Evolutionary conservation across 2,888 invertebrate genomes (phyloP), one percentile per base, ranked within the genome.

Genomic region (Drosophila neotestacea): DNA sequence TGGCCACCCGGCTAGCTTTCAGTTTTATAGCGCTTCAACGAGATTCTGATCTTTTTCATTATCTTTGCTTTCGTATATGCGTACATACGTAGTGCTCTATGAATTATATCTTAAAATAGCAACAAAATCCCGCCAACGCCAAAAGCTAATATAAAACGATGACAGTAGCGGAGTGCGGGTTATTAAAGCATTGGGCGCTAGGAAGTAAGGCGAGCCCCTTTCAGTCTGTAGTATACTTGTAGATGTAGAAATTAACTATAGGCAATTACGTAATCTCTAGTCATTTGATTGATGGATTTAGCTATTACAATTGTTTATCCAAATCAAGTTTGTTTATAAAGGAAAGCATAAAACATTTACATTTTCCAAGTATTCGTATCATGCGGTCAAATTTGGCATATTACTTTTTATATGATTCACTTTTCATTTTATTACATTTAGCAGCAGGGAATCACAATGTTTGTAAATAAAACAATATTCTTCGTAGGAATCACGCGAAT

Each of bases 21-120:
- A 46, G 55, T 85, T 88, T 84, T 84, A 84, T 84, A 81, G 82
- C 85, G 62, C 77, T 54, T 28, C 80, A 70, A 79, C 59, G 82
- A 69, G 71, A 28, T 70, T 74, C 61, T 50, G 50, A 68, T 77
- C 80, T 34, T 44, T 59, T 63, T 69, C 55, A 65, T 71, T 74
- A 51, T 64, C 60, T 65, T 50, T 51, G 54, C 41, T 42, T 41
- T 55, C 51, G 65, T 75, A 54, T 22, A 22, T 2, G 22, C 22
- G 22, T 61, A 50, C 36, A 44, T 34, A 48, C 62, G 41, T 39
- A 47, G 41, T 55, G 54, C 60, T 39, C 41, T 55, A 27, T 36
- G 52, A 56, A 30, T 66, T 62, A 50, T 47, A 16, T 64, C 73
- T 77, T 46, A 63, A 80, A 80, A 77, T 77, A 77, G 68, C 39